Evolutionary conservation across 2,797 vertebrate species (phyloP), one percentile per base, ranked within the genome.

Genomic region (Okamejei kenojei): DNA sequence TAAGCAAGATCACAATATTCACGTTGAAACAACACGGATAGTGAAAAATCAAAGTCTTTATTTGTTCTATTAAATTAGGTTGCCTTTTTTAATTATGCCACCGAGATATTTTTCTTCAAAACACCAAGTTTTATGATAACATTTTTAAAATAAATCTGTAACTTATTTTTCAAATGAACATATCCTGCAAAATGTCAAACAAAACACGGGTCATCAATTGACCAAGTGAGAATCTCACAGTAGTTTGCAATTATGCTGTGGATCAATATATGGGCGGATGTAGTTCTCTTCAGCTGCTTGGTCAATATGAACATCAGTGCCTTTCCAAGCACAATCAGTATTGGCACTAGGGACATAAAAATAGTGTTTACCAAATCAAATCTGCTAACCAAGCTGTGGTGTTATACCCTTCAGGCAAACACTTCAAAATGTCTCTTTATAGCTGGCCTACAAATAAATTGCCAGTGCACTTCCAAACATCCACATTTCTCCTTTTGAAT

Each of bases 401-500:
- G 77, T 80, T 61, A 94, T 91, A 93, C 86, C 94, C 94, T 94
- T 94, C 93, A 94, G 94, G 94, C 94, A 93, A 92, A 93, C 45
- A 94, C 94, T 94, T 95, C 90, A 93, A 94, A 94, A 93, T 93
- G 81, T 0, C 94, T 93, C 94, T 94, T 92, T 93, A 95, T 95
- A 93, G 94, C 94, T 95, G 95, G 96, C 95, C 95, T 94, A 95
- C 94, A 96, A 96, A 94, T 94, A 81, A 76, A 58, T 92, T 92
- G 68, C 88, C 68, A 91, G 68, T 71, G 35, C 35, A 91, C 73
- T 91, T 91, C 65, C 1, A 32, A 91, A 71, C 10, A 91, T 23
- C 15, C 32, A 91, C 68, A 73, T 73, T 73, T 65, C 1, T 92
- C 65, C 35, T 74, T 76, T 76, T 92, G 23, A 92, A 76, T 92